A percentile compares a stretch with the other conserved stretches of the same genome.
Conservation (phyloP, 2,797 vertebrate genomes). For the Oryzias dopingdopingensis region DNA sequence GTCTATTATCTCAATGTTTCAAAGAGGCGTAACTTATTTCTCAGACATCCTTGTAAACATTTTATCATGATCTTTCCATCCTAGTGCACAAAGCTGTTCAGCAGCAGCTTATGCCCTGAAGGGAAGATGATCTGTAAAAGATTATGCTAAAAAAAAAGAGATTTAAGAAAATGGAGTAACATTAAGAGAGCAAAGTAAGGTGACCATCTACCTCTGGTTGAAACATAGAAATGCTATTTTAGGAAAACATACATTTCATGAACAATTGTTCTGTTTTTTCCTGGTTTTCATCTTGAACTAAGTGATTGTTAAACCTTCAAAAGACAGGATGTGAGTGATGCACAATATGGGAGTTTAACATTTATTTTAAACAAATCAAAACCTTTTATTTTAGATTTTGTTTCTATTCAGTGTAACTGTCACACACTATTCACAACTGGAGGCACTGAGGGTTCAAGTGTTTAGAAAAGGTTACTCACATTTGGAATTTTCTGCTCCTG, state of each 20-base stretch:
- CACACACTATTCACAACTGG: not conserved
- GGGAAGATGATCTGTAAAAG: slow-evolving; percentile 16
- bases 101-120: not conserved
- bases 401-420: slow-evolving; percentile 9
- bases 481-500: slow-evolving; percentile 67
- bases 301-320: slow-evolving; percentile 54
- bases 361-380: slow-evolving; percentile 10
- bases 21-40: slow-evolving; percentile 22
- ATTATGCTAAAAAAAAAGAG: slow-evolving; percentile 32
- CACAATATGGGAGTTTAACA: slow-evolving; percentile 26
- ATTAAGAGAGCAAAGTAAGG: not conserved
- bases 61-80: slow-evolving; percentile 35
- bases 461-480: slow-evolving; percentile 37
- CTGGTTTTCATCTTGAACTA: slow-evolving; percentile 52
- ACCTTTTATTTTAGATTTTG: slow-evolving; percentile 2
- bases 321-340: slow-evolving; percentile 55
- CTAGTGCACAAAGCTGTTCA: slow-evolving; percentile 8
- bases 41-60: slow-evolving; percentile 22
- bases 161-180: slow-evolving; percentile 5
- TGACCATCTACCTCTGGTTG: slow-evolving; percentile 17
- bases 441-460: not conserved
- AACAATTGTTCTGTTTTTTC: slow-evolving; percentile 35
- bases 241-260: slow-evolving; percentile 48
- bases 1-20: not conserved
- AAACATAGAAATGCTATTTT: slow-evolving; percentile 55